phyloP scores from a whole-genome alignment of 2,888 invertebrate genomes.

The Torymus aiolomorphi region DNA sequence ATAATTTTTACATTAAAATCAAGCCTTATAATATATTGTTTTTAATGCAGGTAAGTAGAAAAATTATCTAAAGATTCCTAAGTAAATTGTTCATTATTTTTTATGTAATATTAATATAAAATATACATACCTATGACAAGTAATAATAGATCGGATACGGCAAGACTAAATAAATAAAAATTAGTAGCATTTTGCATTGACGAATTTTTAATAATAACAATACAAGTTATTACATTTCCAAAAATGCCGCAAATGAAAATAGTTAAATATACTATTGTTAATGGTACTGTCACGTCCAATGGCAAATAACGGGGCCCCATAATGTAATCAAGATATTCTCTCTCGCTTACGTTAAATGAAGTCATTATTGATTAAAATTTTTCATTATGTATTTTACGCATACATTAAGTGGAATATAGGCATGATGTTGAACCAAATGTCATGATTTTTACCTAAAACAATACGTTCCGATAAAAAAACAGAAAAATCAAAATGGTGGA shows the following conservation, averaged over 20 bases:
- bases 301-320: slow-evolving; percentile 76
- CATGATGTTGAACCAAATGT: too few species aligned
- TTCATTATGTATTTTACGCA: too few species aligned
- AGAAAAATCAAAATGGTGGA: too few species aligned
- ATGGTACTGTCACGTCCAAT: slow-evolving; percentile 73
- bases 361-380: slow-evolving; percentile 20
- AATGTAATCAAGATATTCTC: slow-evolving; percentile 70
- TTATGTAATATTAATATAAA: too few species aligned
- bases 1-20: too few species aligned
- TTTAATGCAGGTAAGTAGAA: too few species aligned
- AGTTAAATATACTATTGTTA: slow-evolving; percentile 83
- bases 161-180: slow-evolving; percentile 92
- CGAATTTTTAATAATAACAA: slow-evolving; percentile 87
- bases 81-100: too few species aligned
- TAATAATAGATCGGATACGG: slow-evolving; percentile 89
- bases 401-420: too few species aligned
- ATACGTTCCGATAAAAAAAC: too few species aligned
- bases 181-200: slow-evolving; percentile 94
- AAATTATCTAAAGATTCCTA: too few species aligned
- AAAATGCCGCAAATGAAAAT: slow-evolving; percentile 90
- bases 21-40: too few species aligned
- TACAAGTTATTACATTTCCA: slow-evolving; percentile 90
- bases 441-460: too few species aligned
- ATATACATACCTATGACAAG: slow-evolving; percentile 86
- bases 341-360: slow-evolving; percentile 69